A percentile compares a stretch with the other conserved stretches of the same genome.
Conservation (phyloP, 64 coral and sea anemone genomes). For the Astreopora myriophthalma region DNA sequence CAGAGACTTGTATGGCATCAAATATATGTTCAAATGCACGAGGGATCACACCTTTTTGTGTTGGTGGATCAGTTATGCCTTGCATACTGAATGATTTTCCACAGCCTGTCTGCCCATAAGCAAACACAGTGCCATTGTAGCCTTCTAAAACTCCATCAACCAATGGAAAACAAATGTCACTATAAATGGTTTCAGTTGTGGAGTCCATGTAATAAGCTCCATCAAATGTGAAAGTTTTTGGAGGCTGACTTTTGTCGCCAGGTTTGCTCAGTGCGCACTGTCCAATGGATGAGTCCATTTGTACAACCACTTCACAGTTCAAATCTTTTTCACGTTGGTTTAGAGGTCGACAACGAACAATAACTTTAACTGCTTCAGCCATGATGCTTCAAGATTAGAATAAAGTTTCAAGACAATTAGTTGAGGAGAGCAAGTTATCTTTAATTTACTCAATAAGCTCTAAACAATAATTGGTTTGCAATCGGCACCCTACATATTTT, state of each 20-base stretch:
- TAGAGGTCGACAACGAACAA: slow-evolving; percentile 93
- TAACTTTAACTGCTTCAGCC: slow-evolving; percentile 99
- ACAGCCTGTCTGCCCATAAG: slow-evolving; percentile 98
- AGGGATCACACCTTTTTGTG: slow-evolving; percentile 91
- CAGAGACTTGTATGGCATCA: slow-evolving; percentile 91
- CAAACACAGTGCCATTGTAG: slow-evolving; percentile 99
- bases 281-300: slow-evolving; percentile 87
- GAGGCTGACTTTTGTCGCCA: slow-evolving; percentile 83
- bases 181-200: slow-evolving; percentile 96
- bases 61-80: slow-evolving; percentile 93
- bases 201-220: slow-evolving; percentile 94
- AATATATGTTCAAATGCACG: slow-evolving; percentile 99
- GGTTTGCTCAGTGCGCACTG: slow-evolving; percentile 90
- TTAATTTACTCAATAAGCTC: neutral
- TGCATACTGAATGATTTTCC: slow-evolving; percentile 97
- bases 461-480: no score
- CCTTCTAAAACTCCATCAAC: slow-evolving; percentile 97
- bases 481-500: no score
- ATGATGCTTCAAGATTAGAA: slow-evolving; percentile 42
- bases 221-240: slow-evolving; percentile 97
- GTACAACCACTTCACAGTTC: slow-evolving; percentile 88
- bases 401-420: neutral
- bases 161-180: slow-evolving; percentile 96
- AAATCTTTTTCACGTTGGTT: slow-evolving; percentile 96
- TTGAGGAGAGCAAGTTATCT: neutral